Conservation (phyloP, 2,888 invertebrate species). For the Hedya salicella region DNA sequence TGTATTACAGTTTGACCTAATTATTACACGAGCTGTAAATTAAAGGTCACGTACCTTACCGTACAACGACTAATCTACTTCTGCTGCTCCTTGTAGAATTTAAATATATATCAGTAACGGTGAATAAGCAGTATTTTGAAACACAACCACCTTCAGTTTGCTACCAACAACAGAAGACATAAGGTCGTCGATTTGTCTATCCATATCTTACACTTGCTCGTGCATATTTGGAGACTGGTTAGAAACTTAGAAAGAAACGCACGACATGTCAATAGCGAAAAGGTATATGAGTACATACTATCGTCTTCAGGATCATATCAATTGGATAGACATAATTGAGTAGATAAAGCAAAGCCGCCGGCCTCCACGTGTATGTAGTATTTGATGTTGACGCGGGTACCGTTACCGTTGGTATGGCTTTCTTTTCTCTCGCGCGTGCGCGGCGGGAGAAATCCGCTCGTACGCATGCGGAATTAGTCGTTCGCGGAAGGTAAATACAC, state of each 20-base stretch:
- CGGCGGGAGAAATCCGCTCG: constrained; percentile 59
- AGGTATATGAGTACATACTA: background rate
- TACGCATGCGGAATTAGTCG: constrained; percentile 55
- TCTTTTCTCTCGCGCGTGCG: constrained; percentile 65
- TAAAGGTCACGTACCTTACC: background rate
- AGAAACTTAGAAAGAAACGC: no score
- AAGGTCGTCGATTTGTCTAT: no score
- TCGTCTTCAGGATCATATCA: background rate
- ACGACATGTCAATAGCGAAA: no score
- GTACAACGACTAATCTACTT: background rate
- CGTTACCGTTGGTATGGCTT: constrained; percentile 79
- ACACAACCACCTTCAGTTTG: no score
- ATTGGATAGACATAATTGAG: background rate
- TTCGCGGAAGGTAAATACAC: constrained; percentile 52
- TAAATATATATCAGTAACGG: no score
- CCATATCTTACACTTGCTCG: no score
- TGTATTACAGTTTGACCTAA: background rate
- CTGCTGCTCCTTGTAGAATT: background rate
- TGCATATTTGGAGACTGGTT: no score
- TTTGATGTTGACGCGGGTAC: constrained; percentile 48
- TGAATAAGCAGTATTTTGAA: no score
- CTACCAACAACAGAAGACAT: no score
- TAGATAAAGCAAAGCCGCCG: background rate
- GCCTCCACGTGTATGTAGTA: constrained; percentile 3
- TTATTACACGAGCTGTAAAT: background rate